Evolutionary conservation across 2,888 invertebrate species (phyloP).

Genomic region (Sarcophaga caerulescens): DNA sequence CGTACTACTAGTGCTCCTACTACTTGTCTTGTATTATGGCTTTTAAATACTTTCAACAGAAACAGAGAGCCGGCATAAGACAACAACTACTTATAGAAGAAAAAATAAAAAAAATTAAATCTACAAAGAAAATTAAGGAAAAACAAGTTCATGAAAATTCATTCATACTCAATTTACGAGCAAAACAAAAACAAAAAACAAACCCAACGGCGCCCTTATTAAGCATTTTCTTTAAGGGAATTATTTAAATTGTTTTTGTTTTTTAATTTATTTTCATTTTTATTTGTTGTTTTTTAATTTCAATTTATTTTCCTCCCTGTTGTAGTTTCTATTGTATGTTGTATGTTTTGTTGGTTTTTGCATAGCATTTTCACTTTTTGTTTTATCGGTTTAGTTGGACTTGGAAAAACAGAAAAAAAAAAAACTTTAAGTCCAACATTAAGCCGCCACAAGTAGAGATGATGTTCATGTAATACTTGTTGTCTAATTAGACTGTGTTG

Average conservation of each 20-base stretch:
- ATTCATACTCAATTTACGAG: constrained; percentile 50
- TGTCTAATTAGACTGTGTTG: constrained; percentile 42
- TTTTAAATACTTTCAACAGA: constrained; percentile 42
- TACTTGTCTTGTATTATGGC: constrained; percentile 41
- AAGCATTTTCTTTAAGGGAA: constrained; percentile 47
- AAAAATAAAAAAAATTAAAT: constrained; percentile 5
- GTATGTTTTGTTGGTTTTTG: constrained; percentile 4
- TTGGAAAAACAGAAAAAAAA: neutral
- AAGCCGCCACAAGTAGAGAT: constrained; percentile 57
- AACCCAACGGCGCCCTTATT: constrained; percentile 51
- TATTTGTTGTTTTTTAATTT: neutral
- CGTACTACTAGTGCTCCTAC: constrained; percentile 20
- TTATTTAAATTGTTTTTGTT: constrained; percentile 52
- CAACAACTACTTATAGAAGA: neutral
- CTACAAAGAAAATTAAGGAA: constrained; percentile 32
- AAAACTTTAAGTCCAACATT: constrained; percentile 52
- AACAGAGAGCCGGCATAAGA: neutral
- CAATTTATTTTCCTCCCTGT: neutral
- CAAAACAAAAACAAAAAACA: neutral
- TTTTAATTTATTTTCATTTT: neutral
- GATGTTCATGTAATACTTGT: constrained; percentile 25
- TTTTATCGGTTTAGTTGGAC: constrained; percentile 53
- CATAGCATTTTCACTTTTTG: constrained; percentile 46
- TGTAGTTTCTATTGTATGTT: neutral
- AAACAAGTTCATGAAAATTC: constrained; percentile 60